Base-by-base conservation (phyloP, 2,797 vertebrate species). In the Brachymystax lenok region DNA sequence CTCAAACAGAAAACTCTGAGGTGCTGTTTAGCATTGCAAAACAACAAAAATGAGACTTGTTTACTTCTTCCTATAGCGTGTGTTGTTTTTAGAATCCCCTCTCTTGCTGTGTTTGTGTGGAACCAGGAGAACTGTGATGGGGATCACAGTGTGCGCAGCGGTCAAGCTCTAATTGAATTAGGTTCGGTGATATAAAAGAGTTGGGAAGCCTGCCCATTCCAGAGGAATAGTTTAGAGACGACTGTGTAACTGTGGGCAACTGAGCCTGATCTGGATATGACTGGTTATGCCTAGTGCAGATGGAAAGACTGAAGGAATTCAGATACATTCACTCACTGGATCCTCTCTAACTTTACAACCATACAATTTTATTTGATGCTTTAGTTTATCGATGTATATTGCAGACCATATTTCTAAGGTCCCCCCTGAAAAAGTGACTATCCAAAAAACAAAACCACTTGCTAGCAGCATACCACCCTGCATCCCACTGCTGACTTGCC, bases 181-280 rank as follows among this genome's bases (percentile, higher is more conserved):
- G 77, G 76, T 72, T 27, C 63, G 75, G 66, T 81, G 80, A 77
- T 78, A 88, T 84, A 86, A 82, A 84, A 61, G 74, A 73, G 51
- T 67, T 19, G 85, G 85, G 77, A 84, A 77, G 77, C 46, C 24
- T 5, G 77, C 73, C 82, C 71, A 67, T 77, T 74, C 71, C 35
- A 35, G 75, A 6, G 67, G 73, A 82, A 87, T 85, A 74, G 79
- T 84, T 85, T 79, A 51, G 85, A 76, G 79, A 78, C 17, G 75
- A 66, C 64, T 68, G 54, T 35, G 91, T 91, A 90, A 80, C 91
- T 68, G 3, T 13, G 78, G 90, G 89, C 79, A 83, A 89, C 88
- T 56, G 59, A 33, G 2, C 52, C 33, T 50, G 73, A 82, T 82
- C 82, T 69, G 67, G 78, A 78, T 84, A 78, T 67, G 74, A 69